Evolutionary conservation across 2,113 vertebrate species (phyloP), one percentile per base, ranked within the genome.

Genomic region (Herpailurus yagouaroundi): DNA sequence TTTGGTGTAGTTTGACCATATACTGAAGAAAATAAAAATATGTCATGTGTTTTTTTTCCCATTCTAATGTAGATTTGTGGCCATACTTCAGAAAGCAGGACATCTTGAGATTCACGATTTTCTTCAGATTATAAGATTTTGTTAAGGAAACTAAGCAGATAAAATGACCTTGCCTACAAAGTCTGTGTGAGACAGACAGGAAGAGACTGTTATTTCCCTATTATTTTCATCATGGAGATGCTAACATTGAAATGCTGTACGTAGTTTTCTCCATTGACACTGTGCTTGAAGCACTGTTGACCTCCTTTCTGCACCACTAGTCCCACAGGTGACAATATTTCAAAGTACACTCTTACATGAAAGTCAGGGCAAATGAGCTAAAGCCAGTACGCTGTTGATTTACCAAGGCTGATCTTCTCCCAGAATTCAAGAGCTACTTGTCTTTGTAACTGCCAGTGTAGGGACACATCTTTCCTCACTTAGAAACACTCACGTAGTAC

Each of bases 311-410:
- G 21, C 66, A 41, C 41, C 69, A 27, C 29, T 60, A 9, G 8
- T 19, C 9, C 45, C 23, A 19, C 11, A 18, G 57, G 41, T 77
- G 84, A 71, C 33, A 71, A 91, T 63, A 89, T 31, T 92, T 60
- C 57, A 94, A 82, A 94, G 55, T 63, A 92, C 1, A 33, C 36
- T 96, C 57, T 74, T n/a, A 79, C 60, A 69, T 63, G n/a, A 92
- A 82, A 95, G 95, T 92, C 73, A 60, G 29, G 27, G 55, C 36
- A 86, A 94, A 71, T 66, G 79, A 97, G 66, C 66, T 94, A 55
- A 94, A 82, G 12, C 18, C 50, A 73, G 91, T 33, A 79, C 29
- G 45, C 66, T 1, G 0, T 3, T 92, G 33, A 23, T 45, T 45
- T 80, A 25, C 31, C 85, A n/a, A 5, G 68, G 66, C 27, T 94